These are phyloP conservation scores for Spondyliosoma cantharus DNA, from an alignment of 2,797 vertebrate genomes.

Conservation along the genomic window DNA sequence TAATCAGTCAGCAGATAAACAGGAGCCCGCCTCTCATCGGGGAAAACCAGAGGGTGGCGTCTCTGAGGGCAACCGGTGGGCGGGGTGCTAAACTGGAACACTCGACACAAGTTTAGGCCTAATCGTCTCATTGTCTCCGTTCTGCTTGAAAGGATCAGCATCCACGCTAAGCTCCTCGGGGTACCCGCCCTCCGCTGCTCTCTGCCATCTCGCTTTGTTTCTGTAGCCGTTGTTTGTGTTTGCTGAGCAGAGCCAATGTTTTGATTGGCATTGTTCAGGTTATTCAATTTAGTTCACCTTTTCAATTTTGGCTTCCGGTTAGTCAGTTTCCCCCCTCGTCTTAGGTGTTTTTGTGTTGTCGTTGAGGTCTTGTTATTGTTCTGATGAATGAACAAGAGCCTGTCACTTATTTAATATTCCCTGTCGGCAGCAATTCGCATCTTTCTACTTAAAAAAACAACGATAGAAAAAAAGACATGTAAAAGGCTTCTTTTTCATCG, in stretches of 20 bases:
- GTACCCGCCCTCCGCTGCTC: conserved; percentile 64
- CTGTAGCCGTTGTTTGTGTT: conserved; percentile 49
- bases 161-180: conserved; percentile 71
- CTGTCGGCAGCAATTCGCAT: conserved; percentile 13
- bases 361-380: neutral
- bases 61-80: conserved; percentile 59
- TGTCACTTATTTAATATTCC: neutral
- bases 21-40: neutral
- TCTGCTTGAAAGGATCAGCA: conserved; percentile 84
- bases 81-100: conserved; percentile 65
- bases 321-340: neutral
- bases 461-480: neutral
- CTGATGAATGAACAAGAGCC: neutral
- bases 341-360: neutral
- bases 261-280: neutral
- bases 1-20: conserved; percentile 61
- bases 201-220: conserved; percentile 65
- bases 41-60: conserved; percentile 45
- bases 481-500: neutral
- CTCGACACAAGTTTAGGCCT: conserved; percentile 79
- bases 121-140: conserved; percentile 83
- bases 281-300: conserved; percentile 33
- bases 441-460: neutral
- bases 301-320: conserved; percentile 6
- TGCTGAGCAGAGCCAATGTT: conserved; percentile 20